These are phyloP conservation scores for Octomys mimax DNA, from an alignment of 2,797 vertebrate genomes.

Conservation along the genomic window DNA sequence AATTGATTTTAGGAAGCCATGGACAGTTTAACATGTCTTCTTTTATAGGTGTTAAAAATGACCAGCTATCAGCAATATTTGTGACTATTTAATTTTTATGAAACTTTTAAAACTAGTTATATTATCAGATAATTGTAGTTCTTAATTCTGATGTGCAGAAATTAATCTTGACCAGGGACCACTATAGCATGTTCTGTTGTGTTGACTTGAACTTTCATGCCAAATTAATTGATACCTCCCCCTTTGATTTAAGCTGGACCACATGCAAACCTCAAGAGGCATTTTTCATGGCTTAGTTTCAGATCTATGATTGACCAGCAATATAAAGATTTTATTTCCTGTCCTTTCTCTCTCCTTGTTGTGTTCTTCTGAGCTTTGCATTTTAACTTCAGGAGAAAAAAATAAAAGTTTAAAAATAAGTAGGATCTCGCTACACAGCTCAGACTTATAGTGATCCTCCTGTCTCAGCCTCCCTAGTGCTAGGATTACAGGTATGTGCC, in stretches of 20 bases:
- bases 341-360: not conserved
- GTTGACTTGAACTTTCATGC: not conserved
- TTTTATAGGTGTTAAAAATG: not conserved
- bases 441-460: too few relatives aligned
- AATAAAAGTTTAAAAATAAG: not conserved
- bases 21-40: not conserved
- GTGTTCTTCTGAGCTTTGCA: not conserved
- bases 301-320: not conserved
- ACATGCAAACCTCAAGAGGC: not conserved
- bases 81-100: not conserved
- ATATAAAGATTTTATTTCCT: not conserved
- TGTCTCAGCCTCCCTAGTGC: too few relatives aligned
- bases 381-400: not conserved
- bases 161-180: not conserved
- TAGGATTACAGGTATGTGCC: too few relatives aligned
- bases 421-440: not conserved
- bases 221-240: not conserved
- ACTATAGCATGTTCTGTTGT: not conserved
- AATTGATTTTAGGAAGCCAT: constrained; percentile 1
- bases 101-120: not conserved
- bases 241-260: not conserved
- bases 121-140: not conserved
- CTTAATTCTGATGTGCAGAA: not conserved
- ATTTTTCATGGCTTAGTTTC: not conserved
- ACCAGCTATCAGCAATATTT: not conserved